A percentile compares a stretch with the other conserved stretches of the same genome.
These are phyloP conservation scores for Acipenser transmontanus DNA, from an alignment of 2,797 vertebrate genomes.

Conservation along the genomic window DNA sequence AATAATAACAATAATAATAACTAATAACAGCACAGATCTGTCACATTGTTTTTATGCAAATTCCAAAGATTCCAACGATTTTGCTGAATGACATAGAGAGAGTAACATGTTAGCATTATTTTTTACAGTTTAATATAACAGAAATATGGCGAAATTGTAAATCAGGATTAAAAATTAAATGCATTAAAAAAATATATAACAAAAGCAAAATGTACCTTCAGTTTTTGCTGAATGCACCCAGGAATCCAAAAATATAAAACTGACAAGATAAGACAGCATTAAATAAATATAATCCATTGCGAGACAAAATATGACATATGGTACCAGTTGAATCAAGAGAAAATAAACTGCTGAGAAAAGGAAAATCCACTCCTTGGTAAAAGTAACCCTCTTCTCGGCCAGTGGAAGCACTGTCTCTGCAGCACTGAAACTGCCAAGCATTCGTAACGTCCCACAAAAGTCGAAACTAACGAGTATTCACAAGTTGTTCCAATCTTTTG, in stretches of 20 bases:
- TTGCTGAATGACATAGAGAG: too few species aligned
- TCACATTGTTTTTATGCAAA: too few species aligned
- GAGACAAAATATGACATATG: conserved; percentile 34
- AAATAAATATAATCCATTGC: conserved; percentile 65
- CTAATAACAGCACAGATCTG: too few species aligned
- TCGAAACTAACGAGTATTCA: conserved; percentile 45
- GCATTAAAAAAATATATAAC: background rate
- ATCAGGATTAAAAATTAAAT: too few species aligned
- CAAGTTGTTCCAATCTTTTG: conserved; percentile 55
- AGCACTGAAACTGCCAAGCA: conserved; percentile 42
- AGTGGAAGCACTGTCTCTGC: conserved; percentile 43
- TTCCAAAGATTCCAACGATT: too few species aligned
- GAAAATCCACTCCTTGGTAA: conserved; percentile 31
- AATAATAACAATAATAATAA: too few species aligned
- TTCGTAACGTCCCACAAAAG: conserved; percentile 41
- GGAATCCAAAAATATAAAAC: conserved; percentile 48
- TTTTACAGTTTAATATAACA: too few species aligned
- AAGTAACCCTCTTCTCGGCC: conserved; percentile 31
- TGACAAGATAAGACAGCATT: conserved; percentile 56
- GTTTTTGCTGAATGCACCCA: conserved; percentile 47
- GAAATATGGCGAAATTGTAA: too few species aligned
- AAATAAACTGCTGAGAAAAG: conserved; percentile 25
- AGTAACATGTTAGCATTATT: too few species aligned
- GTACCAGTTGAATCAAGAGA: conserved; percentile 36
- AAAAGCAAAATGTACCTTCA: conserved; percentile 50